Conservation (phyloP, 2,888 invertebrate species). For the Smittia sp. region DNA sequence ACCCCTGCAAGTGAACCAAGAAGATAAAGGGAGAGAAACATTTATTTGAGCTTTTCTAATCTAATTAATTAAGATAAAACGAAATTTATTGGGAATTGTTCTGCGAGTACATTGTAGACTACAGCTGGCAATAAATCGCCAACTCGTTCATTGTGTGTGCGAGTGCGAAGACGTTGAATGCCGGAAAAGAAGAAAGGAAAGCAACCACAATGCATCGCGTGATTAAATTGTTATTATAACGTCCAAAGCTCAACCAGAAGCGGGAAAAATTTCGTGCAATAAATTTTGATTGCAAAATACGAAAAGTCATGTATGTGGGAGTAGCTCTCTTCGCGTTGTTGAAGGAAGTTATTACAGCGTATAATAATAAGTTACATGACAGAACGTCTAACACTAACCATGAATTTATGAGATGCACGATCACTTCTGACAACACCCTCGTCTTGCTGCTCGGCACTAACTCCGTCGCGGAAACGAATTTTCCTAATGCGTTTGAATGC, state of each 20-base stretch:
- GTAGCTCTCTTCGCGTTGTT: background rate
- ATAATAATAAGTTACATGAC: conserved; percentile 38
- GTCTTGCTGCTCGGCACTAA: background rate
- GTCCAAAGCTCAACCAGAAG: background rate
- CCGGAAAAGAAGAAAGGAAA: background rate
- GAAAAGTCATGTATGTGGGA: conserved; percentile 32
- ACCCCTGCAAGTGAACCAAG: background rate
- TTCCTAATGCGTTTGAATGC: background rate
- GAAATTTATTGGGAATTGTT: conserved; percentile 8
- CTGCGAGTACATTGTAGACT: background rate
- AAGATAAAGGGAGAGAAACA: background rate
- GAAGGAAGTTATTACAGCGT: conserved; percentile 26
- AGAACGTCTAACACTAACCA: conserved; percentile 30
- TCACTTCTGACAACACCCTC: conserved; percentile 10
- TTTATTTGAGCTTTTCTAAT: conserved; percentile 23
- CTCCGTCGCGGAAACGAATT: background rate
- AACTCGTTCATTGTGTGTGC: background rate
- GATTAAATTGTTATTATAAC: conserved; percentile 34
- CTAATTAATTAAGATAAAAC: conserved; percentile 34
- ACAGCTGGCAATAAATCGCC: background rate
- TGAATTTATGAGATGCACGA: conserved; percentile 25
- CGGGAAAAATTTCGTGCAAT: conserved; percentile 30
- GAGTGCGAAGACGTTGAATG: background rate
- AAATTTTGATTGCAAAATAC: conserved; percentile 37
- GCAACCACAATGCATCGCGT: conserved; percentile 36